These are phyloP conservation scores for Esox masquinongy DNA, from an alignment of 2,797 vertebrate genomes.

Conservation along the genomic window DNA sequence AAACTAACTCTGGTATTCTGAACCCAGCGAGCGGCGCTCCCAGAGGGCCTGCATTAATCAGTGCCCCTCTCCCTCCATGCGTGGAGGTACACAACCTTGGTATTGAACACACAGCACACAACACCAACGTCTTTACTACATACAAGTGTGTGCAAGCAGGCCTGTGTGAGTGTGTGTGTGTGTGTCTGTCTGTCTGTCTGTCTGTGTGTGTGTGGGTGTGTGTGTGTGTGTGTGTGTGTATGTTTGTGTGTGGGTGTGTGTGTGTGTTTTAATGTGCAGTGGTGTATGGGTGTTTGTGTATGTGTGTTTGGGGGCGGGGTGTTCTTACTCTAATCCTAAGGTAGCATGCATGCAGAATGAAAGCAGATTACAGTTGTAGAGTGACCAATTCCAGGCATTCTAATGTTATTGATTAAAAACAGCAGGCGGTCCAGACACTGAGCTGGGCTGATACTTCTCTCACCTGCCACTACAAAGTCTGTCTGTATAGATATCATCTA, in stretches of 20 bases:
- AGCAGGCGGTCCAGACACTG: conserved; percentile 74
- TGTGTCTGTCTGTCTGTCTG: background rate
- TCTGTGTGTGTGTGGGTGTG: conserved; percentile 13
- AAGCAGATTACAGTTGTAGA: conserved; percentile 48
- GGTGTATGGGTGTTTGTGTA: conserved; percentile 29
- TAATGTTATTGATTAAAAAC: conserved; percentile 80
- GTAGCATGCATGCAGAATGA: conserved; percentile 42
- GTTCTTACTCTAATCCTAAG: conserved; percentile 65
- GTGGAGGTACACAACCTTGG: conserved; percentile 25
- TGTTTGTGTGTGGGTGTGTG: conserved; percentile 41
- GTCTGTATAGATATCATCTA: conserved; percentile 51
- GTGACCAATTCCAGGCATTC: conserved; percentile 64
- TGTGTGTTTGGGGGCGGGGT: conserved; percentile 42
- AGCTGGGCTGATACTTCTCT: conserved; percentile 72
- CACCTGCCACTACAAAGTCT: conserved; percentile 71
- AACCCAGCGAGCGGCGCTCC: conserved; percentile 7
- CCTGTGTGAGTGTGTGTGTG: conserved; percentile 5
- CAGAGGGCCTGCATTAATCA: conserved; percentile 60
- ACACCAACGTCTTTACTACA: conserved; percentile 3
- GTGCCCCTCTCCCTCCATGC: conserved; percentile 39
- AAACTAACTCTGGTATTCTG: conserved; percentile 12
- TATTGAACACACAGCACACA: conserved; percentile 21
- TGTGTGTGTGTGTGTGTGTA: conserved; percentile 36
- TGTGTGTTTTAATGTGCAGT: conserved; percentile 4
- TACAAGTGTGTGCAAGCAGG: conserved; percentile 17